Evolutionary conservation across 2,113 vertebrate genomes (phyloP), one percentile per base, ranked within the genome.

Genomic region (Proteles cristata): DNA sequence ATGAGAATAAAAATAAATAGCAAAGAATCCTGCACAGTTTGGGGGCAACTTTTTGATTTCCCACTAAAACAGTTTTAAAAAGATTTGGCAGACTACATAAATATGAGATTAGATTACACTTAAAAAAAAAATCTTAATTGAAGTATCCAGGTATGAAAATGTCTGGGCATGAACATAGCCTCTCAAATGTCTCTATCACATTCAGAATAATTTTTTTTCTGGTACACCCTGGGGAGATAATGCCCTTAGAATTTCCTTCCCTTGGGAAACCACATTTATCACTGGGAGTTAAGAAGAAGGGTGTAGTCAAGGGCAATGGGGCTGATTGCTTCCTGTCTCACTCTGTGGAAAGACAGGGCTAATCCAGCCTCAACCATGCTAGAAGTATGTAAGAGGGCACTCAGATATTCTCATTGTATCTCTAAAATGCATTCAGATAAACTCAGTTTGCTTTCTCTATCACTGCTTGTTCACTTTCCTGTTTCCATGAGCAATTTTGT

Each of bases 61-160:
- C 89, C 80, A 55, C 89, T 91, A 15, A 96, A 93, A 85, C 71
- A 97, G 58, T 89, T 97, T 97, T 96, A 84, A 45, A 84, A 93
- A 98, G 94, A 97, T n/a, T 39, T 87, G 94, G 33, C 35, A 96
- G 85, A 93, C 80, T 90, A n/a, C 83, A 66, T 96, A 98, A 97
- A 98, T 97, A 82, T 94, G 94, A 95, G 58, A 86, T 58, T 61
- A 94, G 69, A 95, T 25, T 90, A 94, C 33, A 82, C 86, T 93
- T 94, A 97, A 94, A 39, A 39, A 39, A 39, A 2, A 39, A 39
- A 50, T 92, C 90, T 90, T 94, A 97, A 93, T 89, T 88, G 23
- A 98, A 74, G 5, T 80, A 94, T 97, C 87, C 63, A 96, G 63
- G 94, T 93, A 96, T 96, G 88, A 96, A 97, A 97, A 55, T 88